These are phyloP conservation scores for Hypotaenidia okinawae DNA, from an alignment of 2,797 vertebrate genomes.

Conservation along the genomic window DNA sequence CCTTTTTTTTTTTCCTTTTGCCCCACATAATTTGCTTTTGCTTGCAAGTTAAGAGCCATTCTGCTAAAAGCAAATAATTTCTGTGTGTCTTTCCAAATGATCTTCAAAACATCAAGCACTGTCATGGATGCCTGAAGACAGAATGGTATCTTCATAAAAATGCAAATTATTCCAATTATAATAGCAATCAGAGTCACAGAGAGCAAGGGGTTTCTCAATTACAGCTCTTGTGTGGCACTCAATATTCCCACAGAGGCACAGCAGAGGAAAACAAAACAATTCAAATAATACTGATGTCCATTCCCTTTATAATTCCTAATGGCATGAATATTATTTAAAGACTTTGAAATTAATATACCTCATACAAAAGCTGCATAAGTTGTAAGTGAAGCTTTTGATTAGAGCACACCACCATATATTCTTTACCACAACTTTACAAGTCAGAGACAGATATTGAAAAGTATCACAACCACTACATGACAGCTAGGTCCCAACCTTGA, in stretches of 20 bases:
- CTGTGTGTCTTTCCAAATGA: slow-evolving; percentile 17
- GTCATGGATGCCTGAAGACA: slow-evolving; percentile 45
- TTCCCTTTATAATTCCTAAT: slow-evolving; percentile 23
- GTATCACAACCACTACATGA: not conserved
- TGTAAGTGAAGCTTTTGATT: slow-evolving; percentile 19
- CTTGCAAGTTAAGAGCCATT: not conserved
- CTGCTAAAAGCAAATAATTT: slow-evolving; percentile 46
- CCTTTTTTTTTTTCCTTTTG: not conserved
- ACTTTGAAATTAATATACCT: slow-evolving; percentile 5
- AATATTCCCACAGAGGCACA: slow-evolving; percentile 14
- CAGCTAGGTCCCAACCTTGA: not conserved
- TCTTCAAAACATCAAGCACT: slow-evolving; percentile 40
- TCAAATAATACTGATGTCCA: slow-evolving; percentile 19
- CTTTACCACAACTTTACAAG: not conserved
- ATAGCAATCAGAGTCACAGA: slow-evolving; percentile 32
- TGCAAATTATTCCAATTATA: slow-evolving; percentile 55
- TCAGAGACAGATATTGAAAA: not conserved
- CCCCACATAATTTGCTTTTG: not conserved
- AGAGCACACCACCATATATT: not conserved
- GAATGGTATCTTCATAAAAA: slow-evolving; percentile 55
- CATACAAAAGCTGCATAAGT: not conserved
- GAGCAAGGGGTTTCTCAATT: slow-evolving; percentile 46
- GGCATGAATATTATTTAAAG: slow-evolving; percentile 12
- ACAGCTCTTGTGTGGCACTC: slow-evolving; percentile 19
- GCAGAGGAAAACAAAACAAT: slow-evolving; percentile 31